Conservation (phyloP, 2,888 invertebrate species). For the Plusia festucae region DNA sequence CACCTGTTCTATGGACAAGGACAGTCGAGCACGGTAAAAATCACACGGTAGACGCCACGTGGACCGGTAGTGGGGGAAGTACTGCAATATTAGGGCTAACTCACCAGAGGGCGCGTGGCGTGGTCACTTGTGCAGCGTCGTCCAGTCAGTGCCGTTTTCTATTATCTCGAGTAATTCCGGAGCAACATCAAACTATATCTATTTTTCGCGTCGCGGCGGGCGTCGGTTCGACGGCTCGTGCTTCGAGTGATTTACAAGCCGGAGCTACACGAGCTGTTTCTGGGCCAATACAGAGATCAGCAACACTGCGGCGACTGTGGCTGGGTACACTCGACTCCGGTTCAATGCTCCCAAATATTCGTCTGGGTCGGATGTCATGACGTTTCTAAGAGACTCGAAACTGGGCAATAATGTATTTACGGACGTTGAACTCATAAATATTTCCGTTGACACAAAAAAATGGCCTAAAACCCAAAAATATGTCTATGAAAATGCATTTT, state of each 20-base stretch:
- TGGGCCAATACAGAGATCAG: conserved; percentile 80
- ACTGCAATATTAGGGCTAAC: conserved; percentile 64
- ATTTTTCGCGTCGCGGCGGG: conserved; percentile 84
- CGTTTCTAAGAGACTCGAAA: conserved; percentile 43
- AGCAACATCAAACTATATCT: conserved; percentile 83
- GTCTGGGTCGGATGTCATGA: conserved; percentile 32
- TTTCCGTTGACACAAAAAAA: conserved; percentile 30
- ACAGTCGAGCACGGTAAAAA: conserved; percentile 60
- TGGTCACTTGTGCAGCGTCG: conserved; percentile 74
- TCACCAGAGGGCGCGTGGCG: conserved; percentile 83
- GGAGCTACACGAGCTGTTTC: conserved; percentile 79
- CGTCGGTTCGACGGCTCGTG: conserved; percentile 78
- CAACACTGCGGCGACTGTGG: conserved; percentile 64
- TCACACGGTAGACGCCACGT: conserved; percentile 60
- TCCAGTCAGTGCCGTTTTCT: conserved; percentile 77
- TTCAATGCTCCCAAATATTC: conserved; percentile 75
- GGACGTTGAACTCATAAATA: conserved; percentile 38
- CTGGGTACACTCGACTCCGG: conserved; percentile 61
- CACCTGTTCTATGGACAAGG: conserved; percentile 72
- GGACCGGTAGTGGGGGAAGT: conserved; percentile 61
- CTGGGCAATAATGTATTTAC: conserved; percentile 31
- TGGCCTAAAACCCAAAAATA: neutral
- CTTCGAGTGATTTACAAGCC: conserved; percentile 83
- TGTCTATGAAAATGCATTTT: neutral
- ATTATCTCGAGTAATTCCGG: conserved; percentile 83